Evolutionary conservation across 2,888 invertebrate species (phyloP), one percentile per base, ranked within the genome.

Genomic region (Thecophora atra): DNA sequence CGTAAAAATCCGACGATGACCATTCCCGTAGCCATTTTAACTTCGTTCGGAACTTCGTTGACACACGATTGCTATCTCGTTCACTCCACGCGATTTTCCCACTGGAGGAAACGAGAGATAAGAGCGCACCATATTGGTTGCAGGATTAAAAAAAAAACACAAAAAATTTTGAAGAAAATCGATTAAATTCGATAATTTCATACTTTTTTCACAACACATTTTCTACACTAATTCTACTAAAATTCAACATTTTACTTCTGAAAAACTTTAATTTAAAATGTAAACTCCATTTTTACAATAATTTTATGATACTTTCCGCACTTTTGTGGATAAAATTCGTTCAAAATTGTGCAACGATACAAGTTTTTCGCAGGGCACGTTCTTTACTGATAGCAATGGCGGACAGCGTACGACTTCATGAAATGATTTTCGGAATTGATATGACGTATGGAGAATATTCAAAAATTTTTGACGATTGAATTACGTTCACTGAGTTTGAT

Each of bases 301-400:
- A 78, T 82, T 82, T 80, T 75, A 75, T 77, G 77, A 78, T 79
- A 81, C 83, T 84, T 82, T 78, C 72, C 76, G 76, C 76, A 78
- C 80, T 81, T 85, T 81, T 78, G 81, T 77, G 78, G 78, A 79
- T 78, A 78, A 79, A 83, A 81, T 81, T 81, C 79, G 77, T 79
- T 78, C 75, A 77, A 80, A 83, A 82, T 83, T 84, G 80, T 80
- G 80, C 82, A 81, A 81, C 81, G 81, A 81, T 80, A 81, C 79
- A 79, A 80, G 81, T 83, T 85, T 84, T 84, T 86, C 84, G 83
- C 80, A 83, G 82, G 84, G 84, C 86, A 86, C 86, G 85, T 85
- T 86, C 80, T 85, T 84, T 82, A 85, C 85, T 86, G 80, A 81
- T 74, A 78, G 80, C 76, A 85, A 85, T 86, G 85, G 84, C 84